Conservation (phyloP, 2,797 vertebrate genomes). For the Apodemus agrarius region DNA sequence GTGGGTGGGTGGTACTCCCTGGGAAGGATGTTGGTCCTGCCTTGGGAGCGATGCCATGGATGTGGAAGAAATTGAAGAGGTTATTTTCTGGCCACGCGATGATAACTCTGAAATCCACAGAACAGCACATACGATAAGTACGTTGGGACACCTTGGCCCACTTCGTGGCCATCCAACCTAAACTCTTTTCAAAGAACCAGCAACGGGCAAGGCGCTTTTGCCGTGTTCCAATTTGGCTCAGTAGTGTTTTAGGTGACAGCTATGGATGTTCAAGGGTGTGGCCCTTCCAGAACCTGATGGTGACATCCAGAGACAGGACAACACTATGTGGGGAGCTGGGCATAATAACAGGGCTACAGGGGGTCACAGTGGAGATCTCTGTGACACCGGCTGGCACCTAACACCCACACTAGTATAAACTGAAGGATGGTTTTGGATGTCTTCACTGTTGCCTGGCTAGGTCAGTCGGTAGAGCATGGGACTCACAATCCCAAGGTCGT, state of each 20-base stretch:
- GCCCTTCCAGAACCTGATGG: neutral
- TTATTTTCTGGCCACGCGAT: neutral
- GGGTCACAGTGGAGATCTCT: rapidly evolving
- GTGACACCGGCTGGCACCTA: too few species aligned
- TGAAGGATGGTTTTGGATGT: neutral
- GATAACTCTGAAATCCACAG: neutral
- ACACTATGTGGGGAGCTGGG: rapidly evolving
- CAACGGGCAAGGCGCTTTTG: rapidly evolving
- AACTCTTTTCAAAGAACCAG: neutral
- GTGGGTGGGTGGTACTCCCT: rapidly evolving
- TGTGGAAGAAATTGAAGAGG: neutral
- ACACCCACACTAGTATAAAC: neutral
- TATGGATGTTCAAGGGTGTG: rapidly evolving
- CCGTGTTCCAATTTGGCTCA: neutral
- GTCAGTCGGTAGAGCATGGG: too few species aligned
- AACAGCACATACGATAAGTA: neutral
- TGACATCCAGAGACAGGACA: rapidly evolving
- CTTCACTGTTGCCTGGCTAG: too few species aligned
- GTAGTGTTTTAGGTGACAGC: rapidly evolving
- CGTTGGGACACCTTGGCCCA: neutral
- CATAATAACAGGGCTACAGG: neutral
- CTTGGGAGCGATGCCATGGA: neutral
- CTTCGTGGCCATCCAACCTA: neutral
- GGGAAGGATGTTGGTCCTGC: neutral
- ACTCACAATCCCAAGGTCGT: too few species aligned